phyloP scores from a whole-genome alignment of 2,888 invertebrate genomes.

The Eupeodes latifasciatus region DNA sequence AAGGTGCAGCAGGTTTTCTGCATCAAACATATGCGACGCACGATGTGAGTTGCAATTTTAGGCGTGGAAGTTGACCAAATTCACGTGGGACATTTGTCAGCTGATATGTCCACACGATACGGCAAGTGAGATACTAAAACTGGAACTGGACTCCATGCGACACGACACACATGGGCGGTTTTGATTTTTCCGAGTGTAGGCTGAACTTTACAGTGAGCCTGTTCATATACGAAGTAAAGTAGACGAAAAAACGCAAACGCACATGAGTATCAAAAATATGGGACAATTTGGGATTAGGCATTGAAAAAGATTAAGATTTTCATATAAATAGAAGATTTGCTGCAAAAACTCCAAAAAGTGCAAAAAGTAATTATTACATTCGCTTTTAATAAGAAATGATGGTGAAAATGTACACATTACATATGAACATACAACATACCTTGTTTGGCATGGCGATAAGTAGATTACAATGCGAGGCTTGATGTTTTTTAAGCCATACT shows the following conservation, averaged over 20 bases:
- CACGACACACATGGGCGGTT: slow-evolving; percentile 58
- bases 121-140: slow-evolving; percentile 39
- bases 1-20: slow-evolving; percentile 49
- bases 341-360: background rate
- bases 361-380: slow-evolving; percentile 32
- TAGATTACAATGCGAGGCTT: background rate
- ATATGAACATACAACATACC: too few relatives aligned
- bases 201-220: background rate
- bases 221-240: too few relatives aligned
- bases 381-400: slow-evolving; percentile 2
- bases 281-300: slow-evolving; percentile 59
- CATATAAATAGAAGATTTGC: slow-evolving; percentile 20
- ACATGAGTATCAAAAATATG: slow-evolving; percentile 56
- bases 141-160: slow-evolving; percentile 52
- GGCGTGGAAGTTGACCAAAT: slow-evolving; percentile 33
- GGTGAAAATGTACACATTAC: background rate
- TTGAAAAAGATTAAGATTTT: slow-evolving; percentile 38
- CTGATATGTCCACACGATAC: slow-evolving; percentile 64
- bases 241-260: slow-evolving; percentile 13
- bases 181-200: slow-evolving; percentile 43
- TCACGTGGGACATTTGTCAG: slow-evolving; percentile 71
- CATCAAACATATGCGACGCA: background rate
- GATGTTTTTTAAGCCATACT: background rate
- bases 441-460: background rate
- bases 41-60: slow-evolving; percentile 34